Evolutionary conservation across 2,888 invertebrate genomes (phyloP).

Genomic region (Ichneumoninae sp.): DNA sequence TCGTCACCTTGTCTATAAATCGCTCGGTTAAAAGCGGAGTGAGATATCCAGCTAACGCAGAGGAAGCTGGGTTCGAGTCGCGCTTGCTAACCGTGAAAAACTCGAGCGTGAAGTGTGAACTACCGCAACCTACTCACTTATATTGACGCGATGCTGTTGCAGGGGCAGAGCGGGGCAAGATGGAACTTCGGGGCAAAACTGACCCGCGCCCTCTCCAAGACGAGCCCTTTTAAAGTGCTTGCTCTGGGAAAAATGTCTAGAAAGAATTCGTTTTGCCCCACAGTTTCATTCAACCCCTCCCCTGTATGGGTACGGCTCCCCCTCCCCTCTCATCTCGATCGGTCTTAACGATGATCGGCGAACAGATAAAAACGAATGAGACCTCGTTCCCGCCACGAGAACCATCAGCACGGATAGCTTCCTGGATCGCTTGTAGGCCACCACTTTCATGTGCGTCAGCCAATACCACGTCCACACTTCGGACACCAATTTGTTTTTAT

Average conservation of each 20-base stretch:
- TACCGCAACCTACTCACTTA: neutral
- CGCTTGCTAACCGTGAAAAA: slow-evolving; percentile 43
- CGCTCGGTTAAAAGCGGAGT: slow-evolving; percentile 32
- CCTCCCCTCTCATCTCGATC: slow-evolving; percentile 7
- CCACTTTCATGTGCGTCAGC: neutral
- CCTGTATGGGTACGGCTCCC: neutral
- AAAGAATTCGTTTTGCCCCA: too few relatives aligned
- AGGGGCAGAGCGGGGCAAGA: neutral
- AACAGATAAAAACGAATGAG: slow-evolving; percentile 45
- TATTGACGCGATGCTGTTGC: neutral
- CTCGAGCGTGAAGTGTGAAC: slow-evolving; percentile 38
- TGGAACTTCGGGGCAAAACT: too few relatives aligned
- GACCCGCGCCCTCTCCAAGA: too few relatives aligned
- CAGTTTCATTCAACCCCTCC: too few relatives aligned
- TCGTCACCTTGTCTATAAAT: slow-evolving; percentile 50
- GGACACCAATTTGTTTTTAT: neutral
- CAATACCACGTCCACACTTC: neutral
- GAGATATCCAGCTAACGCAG: slow-evolving; percentile 2
- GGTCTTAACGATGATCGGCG: slow-evolving; percentile 13
- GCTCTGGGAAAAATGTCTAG: too few relatives aligned
- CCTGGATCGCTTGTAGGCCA: neutral
- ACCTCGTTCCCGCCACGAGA: neutral
- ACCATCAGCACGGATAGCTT: neutral
- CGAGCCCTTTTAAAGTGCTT: too few relatives aligned
- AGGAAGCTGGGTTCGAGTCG: slow-evolving; percentile 20